phyloP scores from a whole-genome alignment of 2,888 invertebrate species.

The Epistrophella euchroma region DNA sequence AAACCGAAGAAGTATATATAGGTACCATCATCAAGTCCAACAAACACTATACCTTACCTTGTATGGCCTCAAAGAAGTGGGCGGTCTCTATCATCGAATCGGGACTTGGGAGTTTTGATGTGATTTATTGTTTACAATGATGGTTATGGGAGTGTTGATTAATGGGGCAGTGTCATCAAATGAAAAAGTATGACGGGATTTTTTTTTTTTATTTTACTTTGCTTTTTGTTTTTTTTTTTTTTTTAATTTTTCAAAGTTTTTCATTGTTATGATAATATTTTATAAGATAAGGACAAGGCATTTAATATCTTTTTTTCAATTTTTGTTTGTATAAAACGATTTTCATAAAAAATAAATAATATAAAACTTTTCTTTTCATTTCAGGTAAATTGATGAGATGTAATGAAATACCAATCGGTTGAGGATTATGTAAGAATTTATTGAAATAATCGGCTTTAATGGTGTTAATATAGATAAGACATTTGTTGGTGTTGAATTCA shows the following conservation, averaged over 20 bases:
- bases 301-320: background rate
- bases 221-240: background rate
- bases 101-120: conserved; percentile 29
- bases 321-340: background rate
- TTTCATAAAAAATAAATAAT: background rate
- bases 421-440: conserved; percentile 7
- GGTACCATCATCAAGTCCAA: conserved; percentile 5
- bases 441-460: background rate
- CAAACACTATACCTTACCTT: background rate
- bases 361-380: conserved; percentile 35
- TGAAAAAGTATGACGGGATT: conserved; percentile 8
- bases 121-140: conserved; percentile 66
- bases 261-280: conserved; percentile 7
- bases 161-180: conserved; percentile 53
- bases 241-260: background rate
- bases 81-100: conserved; percentile 55
- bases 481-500: no score
- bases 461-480: background rate
- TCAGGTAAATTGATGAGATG: conserved; percentile 58
- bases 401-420: background rate
- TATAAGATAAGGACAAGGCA: background rate
- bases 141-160: conserved; percentile 59
- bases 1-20: background rate
- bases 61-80: conserved; percentile 49
- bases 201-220: background rate